These are phyloP conservation scores for Trichonephila clavata DNA, from an alignment of 1,140 invertebrate genomes.

Conservation along the genomic window DNA sequence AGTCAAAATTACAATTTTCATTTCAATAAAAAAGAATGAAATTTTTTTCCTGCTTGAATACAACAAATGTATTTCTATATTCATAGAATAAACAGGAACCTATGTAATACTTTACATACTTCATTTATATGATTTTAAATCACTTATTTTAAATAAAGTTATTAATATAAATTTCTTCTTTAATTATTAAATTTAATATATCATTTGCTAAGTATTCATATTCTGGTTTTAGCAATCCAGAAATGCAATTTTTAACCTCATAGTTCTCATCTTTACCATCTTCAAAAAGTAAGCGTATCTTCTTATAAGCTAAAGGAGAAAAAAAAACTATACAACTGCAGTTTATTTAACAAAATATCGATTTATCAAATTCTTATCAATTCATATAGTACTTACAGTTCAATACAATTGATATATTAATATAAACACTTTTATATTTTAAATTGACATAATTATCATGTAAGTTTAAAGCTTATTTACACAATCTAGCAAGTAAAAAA, in stretches of 20 bases:
- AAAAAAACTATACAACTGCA: not conserved
- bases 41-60: not conserved
- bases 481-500: too few species aligned
- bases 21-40: too few species aligned
- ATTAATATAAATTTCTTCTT: slow-evolving; percentile 70
- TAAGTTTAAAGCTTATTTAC: too few species aligned
- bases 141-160: slow-evolving; percentile 24
- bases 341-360: not conserved
- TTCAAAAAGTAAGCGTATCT: slow-evolving; percentile 56
- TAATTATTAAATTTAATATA: slow-evolving; percentile 65
- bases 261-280: not conserved
- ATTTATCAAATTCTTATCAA: too few species aligned
- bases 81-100: not conserved
- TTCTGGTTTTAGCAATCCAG: slow-evolving; percentile 1
- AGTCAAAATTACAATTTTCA: not conserved
- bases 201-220: slow-evolving; percentile 48
- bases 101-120: not conserved
- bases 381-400: too few species aligned
- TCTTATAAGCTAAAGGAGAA: slow-evolving; percentile 49
- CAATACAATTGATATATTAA: too few species aligned
- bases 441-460: too few species aligned
- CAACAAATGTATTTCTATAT: not conserved
- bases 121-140: not conserved
- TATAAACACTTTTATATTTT: too few species aligned
- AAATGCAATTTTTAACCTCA: slow-evolving; percentile 11